phyloP scores from a whole-genome alignment of 2,797 vertebrate genomes.

The Sebastes taczanowskii region DNA sequence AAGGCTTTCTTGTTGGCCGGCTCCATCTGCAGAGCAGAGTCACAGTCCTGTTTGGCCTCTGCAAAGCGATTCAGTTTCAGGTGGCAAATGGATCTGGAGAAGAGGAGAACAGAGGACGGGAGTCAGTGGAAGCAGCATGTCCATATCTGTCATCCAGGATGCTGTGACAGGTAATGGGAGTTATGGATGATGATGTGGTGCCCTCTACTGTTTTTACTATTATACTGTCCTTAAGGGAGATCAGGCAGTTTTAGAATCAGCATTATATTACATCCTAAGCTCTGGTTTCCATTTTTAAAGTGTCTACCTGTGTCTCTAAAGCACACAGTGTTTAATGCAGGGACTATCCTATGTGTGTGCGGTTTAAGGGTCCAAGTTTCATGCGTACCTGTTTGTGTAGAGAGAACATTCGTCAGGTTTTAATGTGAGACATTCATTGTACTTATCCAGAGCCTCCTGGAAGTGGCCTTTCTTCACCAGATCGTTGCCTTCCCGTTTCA shows the following conservation, averaged over 20 bases:
- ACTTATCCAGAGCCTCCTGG: slow-evolving; percentile 87
- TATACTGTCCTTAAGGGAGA: neutral
- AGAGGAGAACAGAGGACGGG: neutral
- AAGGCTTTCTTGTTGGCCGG: slow-evolving; percentile 91
- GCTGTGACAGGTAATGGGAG: neutral
- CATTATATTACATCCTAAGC: neutral
- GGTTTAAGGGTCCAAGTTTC: neutral
- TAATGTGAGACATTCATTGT: slow-evolving; percentile 88
- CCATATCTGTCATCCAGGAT: neutral
- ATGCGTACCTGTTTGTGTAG: slow-evolving; percentile 92
- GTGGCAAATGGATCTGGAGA: slow-evolving; percentile 90
- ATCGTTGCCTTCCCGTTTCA: slow-evolving; percentile 92
- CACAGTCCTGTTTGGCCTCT: slow-evolving; percentile 93
- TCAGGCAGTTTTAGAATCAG: neutral
- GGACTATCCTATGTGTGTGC: neutral
- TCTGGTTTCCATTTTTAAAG: neutral
- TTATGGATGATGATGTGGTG: slow-evolving; percentile 30
- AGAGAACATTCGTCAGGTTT: slow-evolving; percentile 86
- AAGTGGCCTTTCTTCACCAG: slow-evolving; percentile 87
- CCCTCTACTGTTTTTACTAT: slow-evolving; percentile 55
- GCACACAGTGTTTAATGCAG: neutral
- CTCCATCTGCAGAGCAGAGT: slow-evolving; percentile 88
- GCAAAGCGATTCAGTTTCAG: slow-evolving; percentile 88
- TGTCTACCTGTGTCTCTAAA: neutral
- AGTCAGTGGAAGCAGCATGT: neutral